Base-by-base conservation (phyloP, 2,113 vertebrate species). In the Psilopsiagon aymara region DNA sequence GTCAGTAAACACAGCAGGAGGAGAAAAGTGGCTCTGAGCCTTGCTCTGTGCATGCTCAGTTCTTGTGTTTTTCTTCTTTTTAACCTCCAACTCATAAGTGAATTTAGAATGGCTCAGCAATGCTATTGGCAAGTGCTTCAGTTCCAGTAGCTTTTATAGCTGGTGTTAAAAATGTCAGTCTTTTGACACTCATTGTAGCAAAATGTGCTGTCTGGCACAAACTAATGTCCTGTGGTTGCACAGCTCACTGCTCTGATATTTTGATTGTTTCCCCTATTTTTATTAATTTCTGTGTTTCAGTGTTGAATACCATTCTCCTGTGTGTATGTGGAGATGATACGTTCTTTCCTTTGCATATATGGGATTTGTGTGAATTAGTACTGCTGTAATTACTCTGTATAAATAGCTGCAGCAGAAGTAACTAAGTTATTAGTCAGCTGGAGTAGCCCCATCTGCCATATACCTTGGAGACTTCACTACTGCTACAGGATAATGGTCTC, bases 121-220 rank as follows among this genome's bases (percentile, higher is more conserved):
- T 31, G 29, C 9, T 85, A 24, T 51, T 83, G 83, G 63, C 59
- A 86, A 92, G 51, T 53, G 43, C 49, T 88, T 84, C 46, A 64
- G 28, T 60, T 92, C 37, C 76, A 82, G 66, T 67, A 94, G 63
- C 80, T 94, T 85, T 88, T 86, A 57, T 23, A 84, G n/a, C 87
- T 0, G 1, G 21, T 43, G 69, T 68, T 88, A 75, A 83, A 95
- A 95, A 95, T 0, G 0, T 60, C 74, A 82, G 24, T 84, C 1
- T 88, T 94, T 44, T 73, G 47, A 71, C 62, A 73, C 85, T 81
- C 0, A 0, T 68, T 16, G 5, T 44, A 73, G 35, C 39, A 70
- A 85, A 95, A 57, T 60, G 28, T 62, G 78, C n/a, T 94, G 69
- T 75, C 35, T 94, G 80, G 75, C 81, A 59, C 37, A 75, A 76